These are phyloP conservation scores for Leucoptera coffeella DNA, from an alignment of 2,888 invertebrate genomes.

Conservation along the genomic window DNA sequence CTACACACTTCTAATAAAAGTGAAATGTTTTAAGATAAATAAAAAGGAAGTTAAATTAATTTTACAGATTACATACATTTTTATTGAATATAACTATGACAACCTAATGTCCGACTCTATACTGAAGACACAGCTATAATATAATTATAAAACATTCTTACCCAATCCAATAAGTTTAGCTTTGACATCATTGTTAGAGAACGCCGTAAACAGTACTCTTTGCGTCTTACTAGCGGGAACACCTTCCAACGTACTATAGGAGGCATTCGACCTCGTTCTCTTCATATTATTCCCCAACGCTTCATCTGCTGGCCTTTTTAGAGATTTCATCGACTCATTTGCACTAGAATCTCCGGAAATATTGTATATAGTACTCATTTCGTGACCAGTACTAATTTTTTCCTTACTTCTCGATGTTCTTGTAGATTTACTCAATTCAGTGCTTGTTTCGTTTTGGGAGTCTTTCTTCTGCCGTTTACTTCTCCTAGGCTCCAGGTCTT, in stretches of 20 bases:
- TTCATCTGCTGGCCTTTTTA: constrained; percentile 16
- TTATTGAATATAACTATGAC: too few relatives aligned
- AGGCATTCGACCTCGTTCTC: constrained; percentile 12
- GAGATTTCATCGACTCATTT: constrained; percentile 13
- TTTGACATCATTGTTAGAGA: constrained; percentile 22
- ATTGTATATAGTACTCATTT: constrained; percentile 25
- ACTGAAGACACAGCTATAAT: too few relatives aligned
- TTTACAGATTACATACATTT: too few relatives aligned
- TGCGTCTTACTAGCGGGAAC: constrained; percentile 18
- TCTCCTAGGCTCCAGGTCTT: too few relatives aligned
- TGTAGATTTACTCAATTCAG: not conserved
- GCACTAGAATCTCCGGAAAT: constrained; percentile 17
- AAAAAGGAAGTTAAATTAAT: too few relatives aligned
- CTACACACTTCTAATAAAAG: too few relatives aligned
- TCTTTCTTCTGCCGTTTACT: too few relatives aligned
- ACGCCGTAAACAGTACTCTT: constrained; percentile 29
- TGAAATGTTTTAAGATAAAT: too few relatives aligned
- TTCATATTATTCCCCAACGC: constrained; percentile 15
- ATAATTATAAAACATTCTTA: too few relatives aligned
- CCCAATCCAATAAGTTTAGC: constrained; percentile 24
- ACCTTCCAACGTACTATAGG: constrained; percentile 10
- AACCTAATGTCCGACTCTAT: too few relatives aligned
- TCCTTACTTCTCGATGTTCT: not conserved
- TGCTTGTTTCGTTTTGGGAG: not conserved
- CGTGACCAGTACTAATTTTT: constrained; percentile 8